A percentile compares a stretch with the other conserved stretches of the same genome.
Conservation (phyloP, 2,888 invertebrate genomes). For the Lycocerus yunnanus region DNA sequence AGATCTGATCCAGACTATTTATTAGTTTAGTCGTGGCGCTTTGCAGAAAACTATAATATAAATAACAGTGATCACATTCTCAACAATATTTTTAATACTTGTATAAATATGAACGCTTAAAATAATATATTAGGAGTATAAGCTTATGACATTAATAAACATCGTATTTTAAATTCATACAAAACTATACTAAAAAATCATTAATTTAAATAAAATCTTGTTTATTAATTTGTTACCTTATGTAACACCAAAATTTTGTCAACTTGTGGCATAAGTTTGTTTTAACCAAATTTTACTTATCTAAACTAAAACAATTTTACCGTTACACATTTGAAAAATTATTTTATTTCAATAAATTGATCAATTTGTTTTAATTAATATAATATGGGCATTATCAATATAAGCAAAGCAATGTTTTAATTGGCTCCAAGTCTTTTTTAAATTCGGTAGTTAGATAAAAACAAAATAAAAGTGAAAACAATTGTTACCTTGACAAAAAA, state of each 20-base stretch:
- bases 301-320: neutral
- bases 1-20: no score
- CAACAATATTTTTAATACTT: no score
- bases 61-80: no score
- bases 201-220: no score
- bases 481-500: neutral
- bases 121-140: no score
- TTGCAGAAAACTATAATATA: no score
- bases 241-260: neutral
- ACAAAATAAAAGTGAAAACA: neutral
- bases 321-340: neutral
- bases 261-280: neutral
- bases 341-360: neutral
- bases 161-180: no score
- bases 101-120: no score
- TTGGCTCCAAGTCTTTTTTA: neutral
- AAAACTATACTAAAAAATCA: no score
- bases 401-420: neutral
- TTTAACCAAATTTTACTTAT: neutral
- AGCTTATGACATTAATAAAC: no score
- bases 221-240: no score
- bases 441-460: neutral
- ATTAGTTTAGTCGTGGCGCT: no score
- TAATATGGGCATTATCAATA: neutral
- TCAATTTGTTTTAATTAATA: neutral